phyloP scores from a whole-genome alignment of 1,140 invertebrate species.

The Drosophila hydei region DNA sequence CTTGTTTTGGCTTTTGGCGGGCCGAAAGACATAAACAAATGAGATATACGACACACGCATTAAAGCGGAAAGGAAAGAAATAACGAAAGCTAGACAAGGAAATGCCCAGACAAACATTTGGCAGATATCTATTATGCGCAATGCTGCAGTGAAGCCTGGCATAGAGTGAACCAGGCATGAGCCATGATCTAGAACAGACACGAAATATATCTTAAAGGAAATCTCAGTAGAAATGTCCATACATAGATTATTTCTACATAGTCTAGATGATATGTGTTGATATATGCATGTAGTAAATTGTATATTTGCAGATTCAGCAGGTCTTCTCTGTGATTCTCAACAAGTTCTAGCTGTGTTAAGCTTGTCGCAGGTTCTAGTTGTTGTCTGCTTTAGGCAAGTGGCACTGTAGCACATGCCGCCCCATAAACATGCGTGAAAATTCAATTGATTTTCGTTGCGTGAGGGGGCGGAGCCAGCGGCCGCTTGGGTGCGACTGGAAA shows the following conservation, averaged over 20 bases:
- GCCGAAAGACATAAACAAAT: conserved; percentile 70
- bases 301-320: no score
- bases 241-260: no score
- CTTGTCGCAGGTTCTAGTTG: neutral
- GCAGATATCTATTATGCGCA: conserved; percentile 37
- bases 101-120: conserved; percentile 71
- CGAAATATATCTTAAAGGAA: no score
- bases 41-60: conserved; percentile 46
- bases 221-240: no score
- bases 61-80: conserved; percentile 22
- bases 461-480: neutral
- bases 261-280: no score
- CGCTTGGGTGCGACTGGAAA: conserved; percentile 7
- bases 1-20: conserved; percentile 10
- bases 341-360: neutral
- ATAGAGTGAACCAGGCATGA: neutral
- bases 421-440: conserved; percentile 79
- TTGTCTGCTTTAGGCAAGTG: conserved; percentile 8
- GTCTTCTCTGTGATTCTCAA: neutral
- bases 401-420: conserved; percentile 26
- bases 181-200: no score
- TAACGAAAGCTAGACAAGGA: conserved; percentile 41
- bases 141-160: conserved; percentile 15
- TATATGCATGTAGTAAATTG: no score
- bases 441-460: conserved; percentile 70